Evolutionary conservation across 2,797 vertebrate genomes (phyloP).

Genomic region (Amblyraja radiata): DNA sequence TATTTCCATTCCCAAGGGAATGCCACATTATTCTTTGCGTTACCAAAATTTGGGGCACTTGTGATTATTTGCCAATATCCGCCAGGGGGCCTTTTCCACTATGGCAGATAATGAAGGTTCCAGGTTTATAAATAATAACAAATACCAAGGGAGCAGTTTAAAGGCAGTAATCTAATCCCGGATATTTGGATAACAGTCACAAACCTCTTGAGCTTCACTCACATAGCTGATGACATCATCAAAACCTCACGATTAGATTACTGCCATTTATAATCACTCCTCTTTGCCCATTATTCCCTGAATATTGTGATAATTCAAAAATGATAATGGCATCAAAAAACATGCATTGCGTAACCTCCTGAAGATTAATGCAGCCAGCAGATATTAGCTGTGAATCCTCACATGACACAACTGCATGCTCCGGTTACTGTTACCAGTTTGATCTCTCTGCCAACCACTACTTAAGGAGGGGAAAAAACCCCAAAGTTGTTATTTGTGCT

Average conservation of each 20-base stretch:
- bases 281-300: constrained; percentile 27
- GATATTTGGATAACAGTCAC: constrained; percentile 33
- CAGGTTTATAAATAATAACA: constrained; percentile 32
- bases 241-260: constrained; percentile 34
- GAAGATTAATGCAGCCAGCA: constrained; percentile 25
- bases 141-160: constrained; percentile 36
- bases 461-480: not conserved
- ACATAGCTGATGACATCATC: constrained; percentile 31
- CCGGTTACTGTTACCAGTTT: constrained; percentile 15
- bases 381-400: not conserved
- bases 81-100: constrained; percentile 25
- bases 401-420: not conserved
- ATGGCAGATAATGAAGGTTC: constrained; percentile 34
- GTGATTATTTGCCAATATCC: constrained; percentile 31
- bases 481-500: constrained; percentile 35
- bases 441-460: not conserved
- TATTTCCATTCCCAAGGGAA: not conserved
- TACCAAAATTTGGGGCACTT: constrained; percentile 23
- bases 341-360: not conserved
- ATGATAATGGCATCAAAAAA: constrained; percentile 23
- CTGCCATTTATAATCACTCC: constrained; percentile 35
- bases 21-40: not conserved
- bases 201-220: constrained; percentile 36
- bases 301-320: constrained; percentile 32
- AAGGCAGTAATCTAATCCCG: constrained; percentile 36